Base-by-base conservation (phyloP, 2,797 vertebrate genomes). In the Salarias fasciatus region DNA sequence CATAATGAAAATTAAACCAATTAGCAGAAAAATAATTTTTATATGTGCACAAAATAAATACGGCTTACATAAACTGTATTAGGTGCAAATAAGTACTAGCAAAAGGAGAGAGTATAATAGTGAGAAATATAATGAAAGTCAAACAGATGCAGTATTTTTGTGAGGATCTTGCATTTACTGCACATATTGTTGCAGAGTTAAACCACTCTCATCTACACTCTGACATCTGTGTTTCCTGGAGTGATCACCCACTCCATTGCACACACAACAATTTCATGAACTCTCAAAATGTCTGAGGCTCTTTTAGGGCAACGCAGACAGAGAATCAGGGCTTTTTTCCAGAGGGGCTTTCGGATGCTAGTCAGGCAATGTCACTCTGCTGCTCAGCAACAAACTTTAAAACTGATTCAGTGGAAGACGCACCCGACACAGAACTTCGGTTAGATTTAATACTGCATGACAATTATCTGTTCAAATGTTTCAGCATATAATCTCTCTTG, bases 221-320 rank as follows among this genome's bases (percentile, higher is more conserved):
- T 15, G 12, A 11, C 62, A 43, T 61, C 49, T 56, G 36, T 50
- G 45, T 30, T 62, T 46, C 30, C 46, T 43, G 8, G 10, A 43
- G 47, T 43, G 24, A 50, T 75, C 54, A 63, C 52, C 43, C 42
- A 31, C 38, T 55, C 46, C 15, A 40, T 30, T 53, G 56, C 35
- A 35, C 33, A 35, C 57, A 58, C 63, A 66, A 47, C 67, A 49
- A 15, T 72, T 74, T 62, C 37, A 56, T 12, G 44, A 63, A 31
- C 42, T 38, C 58, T 63, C 30, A n/a, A 28, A 78, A 35, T 9
- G 33, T 35, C 33, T 35, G 33, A 35, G 52, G 36, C 50, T 46
- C 53, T 52, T 47, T 73, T 67, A 59, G 47, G 28, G 42, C 18
- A 62, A 57, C 43, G 58, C 58, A 60, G 42, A 55, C 29, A 53